phyloP scores from a whole-genome alignment of 2,113 vertebrate genomes.

The Laticauda laticaudata region DNA sequence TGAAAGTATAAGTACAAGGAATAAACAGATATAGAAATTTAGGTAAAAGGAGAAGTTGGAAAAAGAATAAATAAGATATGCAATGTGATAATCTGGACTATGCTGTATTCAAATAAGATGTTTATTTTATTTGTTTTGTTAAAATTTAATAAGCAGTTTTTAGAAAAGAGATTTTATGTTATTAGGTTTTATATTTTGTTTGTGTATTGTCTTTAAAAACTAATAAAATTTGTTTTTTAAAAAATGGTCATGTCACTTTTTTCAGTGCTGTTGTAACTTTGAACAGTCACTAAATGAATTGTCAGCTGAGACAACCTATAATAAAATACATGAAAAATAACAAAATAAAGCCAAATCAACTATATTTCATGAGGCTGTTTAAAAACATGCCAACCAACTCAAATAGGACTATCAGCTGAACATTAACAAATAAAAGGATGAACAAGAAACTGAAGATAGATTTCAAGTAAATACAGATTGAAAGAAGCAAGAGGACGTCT shows the following conservation, averaged over 20 bases:
- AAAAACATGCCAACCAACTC: background rate
- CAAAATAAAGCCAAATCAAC: background rate
- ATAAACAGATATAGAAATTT: no score
- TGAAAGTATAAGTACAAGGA: no score
- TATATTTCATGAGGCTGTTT: background rate
- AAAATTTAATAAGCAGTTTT: no score
- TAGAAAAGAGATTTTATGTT: no score
- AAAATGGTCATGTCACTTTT: background rate
- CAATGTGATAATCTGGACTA: no score
- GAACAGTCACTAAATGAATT: background rate
- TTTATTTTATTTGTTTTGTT: no score
- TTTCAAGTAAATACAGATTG: background rate
- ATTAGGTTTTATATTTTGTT: no score
- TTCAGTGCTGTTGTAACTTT: background rate
- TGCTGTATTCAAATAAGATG: no score
- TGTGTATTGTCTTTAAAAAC: no score
- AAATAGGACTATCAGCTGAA: background rate
- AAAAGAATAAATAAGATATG: no score
- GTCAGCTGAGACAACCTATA: background rate
- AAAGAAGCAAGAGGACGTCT: background rate
- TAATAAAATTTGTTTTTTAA: no score
- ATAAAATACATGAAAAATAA: background rate
- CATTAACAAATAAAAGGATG: background rate
- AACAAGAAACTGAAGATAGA: background rate
- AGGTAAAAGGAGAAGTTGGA: no score